Base-by-base conservation (phyloP, 2,888 invertebrate species). In the Darwinula stevensoni region DNA sequence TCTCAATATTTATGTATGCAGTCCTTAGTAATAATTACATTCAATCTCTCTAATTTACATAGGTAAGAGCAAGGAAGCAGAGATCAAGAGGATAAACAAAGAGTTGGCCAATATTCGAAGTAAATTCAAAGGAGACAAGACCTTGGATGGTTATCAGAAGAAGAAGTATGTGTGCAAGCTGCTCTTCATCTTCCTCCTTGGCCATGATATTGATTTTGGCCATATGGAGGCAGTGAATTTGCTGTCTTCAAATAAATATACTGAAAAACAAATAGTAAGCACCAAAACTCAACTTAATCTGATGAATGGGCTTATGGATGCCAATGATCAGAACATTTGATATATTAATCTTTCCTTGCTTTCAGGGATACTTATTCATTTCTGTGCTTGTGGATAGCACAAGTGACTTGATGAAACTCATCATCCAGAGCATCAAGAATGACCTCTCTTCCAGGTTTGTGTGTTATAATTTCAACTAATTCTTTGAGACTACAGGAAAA, bases 141-240 rank as follows among this genome's bases (percentile, higher is more conserved):
- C 97, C 31, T 61, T 99, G 36, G 97, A 99, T 62, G 97, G 97
- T 27, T 99, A 99, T 57, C 94, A 99, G 53, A 99, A 99, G 66
- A 99, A 99, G 62, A 99, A 99, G 59, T 99, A 99, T 63, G 97
- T 99, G 37, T 99, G 97, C 61, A 99, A 99, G 57, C 61, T 99
- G 42, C 59, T 99, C 40, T 99, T 99, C 59, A 99, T 99, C 53
- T 99, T 97, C 57, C 62, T 99, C 41, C 67, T 99, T 45, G 97
- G 97, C 40, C 94, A 99, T 57, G 97, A 99, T 57, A 97, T 99
- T 52, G 97, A 99, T 58, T 99, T 99, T 56, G 97, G 97, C 39
- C 94, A 97, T 57, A 97, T 97, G 94, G 97, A 99, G 59, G 97
- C 97, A 32, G 97, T 99, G 43, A 99, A 99, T 56, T 61, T 99